phyloP scores from a whole-genome alignment of 1,140 invertebrate genomes.

The Cyphomyrmex costatus region DNA sequence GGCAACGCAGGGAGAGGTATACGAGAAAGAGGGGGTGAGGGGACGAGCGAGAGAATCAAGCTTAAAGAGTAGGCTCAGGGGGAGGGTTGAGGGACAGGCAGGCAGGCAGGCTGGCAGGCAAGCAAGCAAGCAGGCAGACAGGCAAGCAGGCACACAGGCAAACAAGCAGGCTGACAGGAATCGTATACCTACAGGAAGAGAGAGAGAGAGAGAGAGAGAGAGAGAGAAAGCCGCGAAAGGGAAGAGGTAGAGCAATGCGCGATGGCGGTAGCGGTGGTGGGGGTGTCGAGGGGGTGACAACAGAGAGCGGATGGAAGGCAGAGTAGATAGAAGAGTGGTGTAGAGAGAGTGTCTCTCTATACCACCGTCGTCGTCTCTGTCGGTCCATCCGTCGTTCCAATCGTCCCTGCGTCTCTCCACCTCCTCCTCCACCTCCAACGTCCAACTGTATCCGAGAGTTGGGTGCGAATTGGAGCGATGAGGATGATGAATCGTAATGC shows the following conservation, averaged over 20 bases:
- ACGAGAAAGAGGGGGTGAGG: neutral
- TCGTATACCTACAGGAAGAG: too few relatives aligned
- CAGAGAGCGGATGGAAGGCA: conserved; percentile 73
- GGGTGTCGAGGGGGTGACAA: conserved; percentile 77
- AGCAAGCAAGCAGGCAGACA: conserved; percentile 29
- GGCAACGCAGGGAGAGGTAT: conserved; percentile 14
- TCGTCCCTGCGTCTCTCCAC: conserved; percentile 45
- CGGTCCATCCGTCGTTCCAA: conserved; percentile 36
- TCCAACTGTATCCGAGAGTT: conserved; percentile 46
- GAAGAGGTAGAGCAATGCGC: conserved; percentile 62
- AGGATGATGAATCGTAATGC: conserved; percentile 35
- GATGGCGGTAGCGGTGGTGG: conserved; percentile 10
- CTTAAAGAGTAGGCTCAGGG: conserved; percentile 61
- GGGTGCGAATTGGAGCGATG: conserved; percentile 45
- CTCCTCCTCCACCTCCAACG: conserved; percentile 48
- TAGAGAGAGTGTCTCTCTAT: too few relatives aligned
- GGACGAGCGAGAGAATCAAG: conserved; percentile 42
- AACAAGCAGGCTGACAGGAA: conserved; percentile 65
- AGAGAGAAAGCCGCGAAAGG: conserved; percentile 71
- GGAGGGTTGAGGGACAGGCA: conserved; percentile 51
- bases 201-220: too few relatives aligned
- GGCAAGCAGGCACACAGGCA: conserved; percentile 60
- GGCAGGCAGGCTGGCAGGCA: conserved; percentile 62
- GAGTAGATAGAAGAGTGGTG: conserved; percentile 57
- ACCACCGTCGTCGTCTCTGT: conserved; percentile 57